These are phyloP conservation scores for Drosophila longiperda DNA, from an alignment of 2,888 invertebrate species.

Conservation along the genomic window DNA sequence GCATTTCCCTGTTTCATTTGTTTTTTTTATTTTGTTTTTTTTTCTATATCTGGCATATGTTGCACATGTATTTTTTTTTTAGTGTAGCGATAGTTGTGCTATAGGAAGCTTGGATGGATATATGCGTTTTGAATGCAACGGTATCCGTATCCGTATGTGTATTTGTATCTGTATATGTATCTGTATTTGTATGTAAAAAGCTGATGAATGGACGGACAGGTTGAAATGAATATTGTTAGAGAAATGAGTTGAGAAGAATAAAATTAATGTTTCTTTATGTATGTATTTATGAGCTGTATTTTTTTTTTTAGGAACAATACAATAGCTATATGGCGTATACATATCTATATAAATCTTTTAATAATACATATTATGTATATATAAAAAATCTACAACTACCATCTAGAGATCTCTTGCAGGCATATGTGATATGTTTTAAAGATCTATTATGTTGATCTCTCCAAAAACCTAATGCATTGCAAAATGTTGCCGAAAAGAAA, in stretches of 20 bases:
- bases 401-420: slow-evolving; percentile 25
- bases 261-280: slow-evolving; percentile 7
- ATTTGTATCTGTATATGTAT: slow-evolving; percentile 27
- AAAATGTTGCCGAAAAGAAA: slow-evolving; percentile 64
- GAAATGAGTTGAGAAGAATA: slow-evolving; percentile 19
- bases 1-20: slow-evolving; percentile 47
- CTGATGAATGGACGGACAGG: slow-evolving; percentile 74
- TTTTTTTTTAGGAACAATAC: slow-evolving; percentile 62
- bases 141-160: slow-evolving; percentile 25
- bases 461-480: slow-evolving; percentile 60
- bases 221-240: slow-evolving; percentile 61
- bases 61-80: slow-evolving; percentile 33
- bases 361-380: slow-evolving; percentile 16
- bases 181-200: slow-evolving; percentile 45
- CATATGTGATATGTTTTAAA: slow-evolving; percentile 61
- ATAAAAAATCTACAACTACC: slow-evolving; percentile 25
- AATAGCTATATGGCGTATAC: slow-evolving; percentile 42
- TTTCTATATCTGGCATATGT: slow-evolving; percentile 33
- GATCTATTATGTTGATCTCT: slow-evolving; percentile 1
- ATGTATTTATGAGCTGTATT: slow-evolving; percentile 33
- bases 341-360: slow-evolving; percentile 13
- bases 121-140: slow-evolving; percentile 38
- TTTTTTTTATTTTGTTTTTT: not conserved
- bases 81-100: slow-evolving; percentile 18
- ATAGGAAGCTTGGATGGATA: slow-evolving; percentile 52